Conservation (phyloP, 2,888 invertebrate genomes). For the Acholoe squamosa region DNA sequence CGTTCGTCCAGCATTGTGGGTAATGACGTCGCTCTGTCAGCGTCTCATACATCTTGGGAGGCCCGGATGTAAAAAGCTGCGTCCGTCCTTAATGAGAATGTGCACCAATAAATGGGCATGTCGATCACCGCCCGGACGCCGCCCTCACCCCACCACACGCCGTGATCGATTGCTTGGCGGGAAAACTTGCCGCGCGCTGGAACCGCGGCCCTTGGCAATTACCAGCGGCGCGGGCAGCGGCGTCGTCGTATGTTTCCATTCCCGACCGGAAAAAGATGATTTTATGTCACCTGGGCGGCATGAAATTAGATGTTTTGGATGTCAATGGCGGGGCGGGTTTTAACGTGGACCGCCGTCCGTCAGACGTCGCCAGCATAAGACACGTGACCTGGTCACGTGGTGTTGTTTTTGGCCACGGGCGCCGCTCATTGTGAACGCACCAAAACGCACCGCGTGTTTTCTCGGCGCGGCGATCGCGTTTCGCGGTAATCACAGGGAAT, state of each 20-base stretch:
- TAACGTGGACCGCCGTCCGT: slow-evolving; percentile 14
- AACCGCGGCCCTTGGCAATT: slow-evolving; percentile 9
- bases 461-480: slow-evolving; percentile 50
- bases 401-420: background rate
- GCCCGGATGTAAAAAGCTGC: slow-evolving; percentile 43
- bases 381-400: background rate
- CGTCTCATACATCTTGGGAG: slow-evolving; percentile 45
- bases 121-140: slow-evolving; percentile 37
- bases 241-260: slow-evolving; percentile 47
- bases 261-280: slow-evolving; percentile 36
- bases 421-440: background rate
- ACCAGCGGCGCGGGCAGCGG: slow-evolving; percentile 16
- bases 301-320: slow-evolving; percentile 57
- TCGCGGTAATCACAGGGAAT: slow-evolving; percentile 52
- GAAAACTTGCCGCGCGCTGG: slow-evolving; percentile 39
- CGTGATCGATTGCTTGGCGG: slow-evolving; percentile 54
- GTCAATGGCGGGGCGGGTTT: slow-evolving; percentile 12
- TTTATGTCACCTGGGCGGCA: slow-evolving; percentile 51
- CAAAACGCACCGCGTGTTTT: background rate
- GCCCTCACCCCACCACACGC: slow-evolving; percentile 3
- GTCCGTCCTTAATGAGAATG: slow-evolving; percentile 38
- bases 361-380: background rate
- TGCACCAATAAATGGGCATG: slow-evolving; percentile 55
- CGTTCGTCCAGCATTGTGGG: slow-evolving; percentile 45
- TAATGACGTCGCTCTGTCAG: slow-evolving; percentile 30